Evolutionary conservation across 2,797 vertebrate species (phyloP).

Genomic region (Arctocebus calabarensis): DNA sequence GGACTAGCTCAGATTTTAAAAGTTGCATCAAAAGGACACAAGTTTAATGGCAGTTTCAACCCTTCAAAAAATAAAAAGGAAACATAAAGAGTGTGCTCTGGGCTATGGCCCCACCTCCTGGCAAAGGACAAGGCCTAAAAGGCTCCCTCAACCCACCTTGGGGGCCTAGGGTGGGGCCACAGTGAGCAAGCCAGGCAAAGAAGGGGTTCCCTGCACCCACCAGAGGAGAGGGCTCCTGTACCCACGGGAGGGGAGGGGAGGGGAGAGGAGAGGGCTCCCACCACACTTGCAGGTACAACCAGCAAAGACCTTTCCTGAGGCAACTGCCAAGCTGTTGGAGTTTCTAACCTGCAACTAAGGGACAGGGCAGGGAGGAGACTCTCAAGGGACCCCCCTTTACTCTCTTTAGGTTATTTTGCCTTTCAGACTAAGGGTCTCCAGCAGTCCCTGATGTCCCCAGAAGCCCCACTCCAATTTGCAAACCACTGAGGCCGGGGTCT

Average conservation of each 20-base stretch:
- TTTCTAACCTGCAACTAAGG: too few relatives aligned
- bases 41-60: conserved; percentile 67
- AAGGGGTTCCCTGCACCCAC: too few relatives aligned
- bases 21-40: conserved; percentile 53
- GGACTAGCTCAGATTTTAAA: conserved; percentile 59
- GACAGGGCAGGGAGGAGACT: not conserved
- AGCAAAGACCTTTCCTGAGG: not conserved
- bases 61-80: not conserved
- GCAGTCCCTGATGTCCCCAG: too few relatives aligned
- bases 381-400: not conserved
- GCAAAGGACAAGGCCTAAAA: too few relatives aligned
- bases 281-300: too few relatives aligned
- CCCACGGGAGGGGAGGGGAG: too few relatives aligned
- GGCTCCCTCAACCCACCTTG: not conserved
- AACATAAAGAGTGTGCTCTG: conserved; percentile 36
- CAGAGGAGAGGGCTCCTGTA: too few relatives aligned
- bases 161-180: too few relatives aligned
- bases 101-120: not conserved
- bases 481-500: not conserved
- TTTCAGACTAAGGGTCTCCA: not conserved
- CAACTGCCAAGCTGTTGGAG: not conserved
- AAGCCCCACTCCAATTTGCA: not conserved
- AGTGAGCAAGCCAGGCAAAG: not conserved
- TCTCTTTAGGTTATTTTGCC: not conserved
- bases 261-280: too few relatives aligned